phyloP scores from a whole-genome alignment of 2,113 vertebrate species.

The Sphaerodactylus townsendi region DNA sequence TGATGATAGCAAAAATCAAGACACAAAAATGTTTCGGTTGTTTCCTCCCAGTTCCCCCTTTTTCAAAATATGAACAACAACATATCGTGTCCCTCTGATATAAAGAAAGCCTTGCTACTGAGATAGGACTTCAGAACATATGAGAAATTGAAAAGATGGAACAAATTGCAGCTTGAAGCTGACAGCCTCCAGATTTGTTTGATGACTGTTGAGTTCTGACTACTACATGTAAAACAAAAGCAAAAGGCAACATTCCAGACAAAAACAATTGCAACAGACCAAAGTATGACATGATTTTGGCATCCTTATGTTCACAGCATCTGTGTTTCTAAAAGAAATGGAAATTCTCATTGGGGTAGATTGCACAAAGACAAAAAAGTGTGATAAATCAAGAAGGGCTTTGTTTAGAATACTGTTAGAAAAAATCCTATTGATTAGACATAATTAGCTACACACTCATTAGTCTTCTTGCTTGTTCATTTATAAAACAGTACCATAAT shows the following conservation, averaged over 20 bases:
- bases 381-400: no score
- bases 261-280: fast-evolving
- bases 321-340: neutral
- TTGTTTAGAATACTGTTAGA: no score
- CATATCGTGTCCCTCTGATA: neutral
- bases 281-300: neutral
- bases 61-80: neutral
- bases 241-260: neutral
- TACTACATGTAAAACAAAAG: neutral
- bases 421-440: no score
- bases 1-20: no score
- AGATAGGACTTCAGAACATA: neutral
- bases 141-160: conserved; percentile 14
- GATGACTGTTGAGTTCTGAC: neutral
- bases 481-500: no score
- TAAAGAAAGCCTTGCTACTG: neutral
- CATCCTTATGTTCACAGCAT: neutral
- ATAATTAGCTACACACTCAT: no score
- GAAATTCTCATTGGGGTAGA: neutral
- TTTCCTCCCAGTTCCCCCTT: neutral
- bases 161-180: neutral
- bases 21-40: neutral
- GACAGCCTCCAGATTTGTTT: neutral
- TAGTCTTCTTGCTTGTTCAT: no score
- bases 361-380: neutral